Evolutionary conservation across 2,113 vertebrate genomes (phyloP).

Genomic region (Gila orcuttii): DNA sequence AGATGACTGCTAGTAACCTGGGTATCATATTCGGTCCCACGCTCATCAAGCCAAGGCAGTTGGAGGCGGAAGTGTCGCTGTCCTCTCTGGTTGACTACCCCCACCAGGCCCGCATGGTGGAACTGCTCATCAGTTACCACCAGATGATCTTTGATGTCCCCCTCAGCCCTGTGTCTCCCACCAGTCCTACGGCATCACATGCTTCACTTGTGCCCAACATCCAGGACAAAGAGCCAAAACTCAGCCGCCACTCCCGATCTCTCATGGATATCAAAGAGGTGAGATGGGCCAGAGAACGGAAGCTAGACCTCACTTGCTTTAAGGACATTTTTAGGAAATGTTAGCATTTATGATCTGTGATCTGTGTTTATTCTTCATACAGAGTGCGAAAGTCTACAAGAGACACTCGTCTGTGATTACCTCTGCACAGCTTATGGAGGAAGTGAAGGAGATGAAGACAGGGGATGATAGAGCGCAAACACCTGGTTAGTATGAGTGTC

Average conservation of each 20-base stretch:
- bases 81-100: constrained; percentile 96
- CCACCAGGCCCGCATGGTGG: constrained; percentile 89
- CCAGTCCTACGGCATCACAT: constrained; percentile 63
- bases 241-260: constrained; percentile 77
- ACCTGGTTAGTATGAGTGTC: constrained; percentile 39
- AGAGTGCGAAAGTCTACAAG: constrained; percentile 74
- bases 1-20: constrained; percentile 96
- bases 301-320: background rate
- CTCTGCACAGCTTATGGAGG: constrained; percentile 69
- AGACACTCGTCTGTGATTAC: constrained; percentile 74
- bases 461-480: constrained; percentile 53
- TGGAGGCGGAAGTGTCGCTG: constrained; percentile 88
- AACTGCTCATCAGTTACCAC: constrained; percentile 87
- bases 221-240: constrained; percentile 80
- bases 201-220: constrained; percentile 67
- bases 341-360: background rate
- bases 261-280: constrained; percentile 89
- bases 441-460: constrained; percentile 65
- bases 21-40: constrained; percentile 97
- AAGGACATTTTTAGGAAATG: background rate
- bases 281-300: constrained; percentile 35
- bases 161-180: constrained; percentile 64
- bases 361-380: constrained; percentile 43
- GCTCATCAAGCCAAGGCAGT: constrained; percentile 87
- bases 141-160: constrained; percentile 84